A percentile compares a stretch with the other conserved stretches of the same genome.
These are phyloP conservation scores for Nicator chloris DNA, from an alignment of 2,113 vertebrate species.

Conservation along the genomic window DNA sequence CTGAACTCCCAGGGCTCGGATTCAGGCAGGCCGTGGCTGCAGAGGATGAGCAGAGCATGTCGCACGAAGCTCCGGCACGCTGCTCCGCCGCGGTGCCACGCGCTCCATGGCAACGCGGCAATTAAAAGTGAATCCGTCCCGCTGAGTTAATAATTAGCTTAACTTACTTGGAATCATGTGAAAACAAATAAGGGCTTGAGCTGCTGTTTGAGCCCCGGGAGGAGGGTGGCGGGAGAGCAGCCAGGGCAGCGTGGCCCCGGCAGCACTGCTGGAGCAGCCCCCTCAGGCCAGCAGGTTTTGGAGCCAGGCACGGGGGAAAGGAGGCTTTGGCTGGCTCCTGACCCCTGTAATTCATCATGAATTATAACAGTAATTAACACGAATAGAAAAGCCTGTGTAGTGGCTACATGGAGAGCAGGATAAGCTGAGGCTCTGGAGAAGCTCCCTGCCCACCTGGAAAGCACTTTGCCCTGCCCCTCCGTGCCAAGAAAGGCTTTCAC, in stretches of 20 bases:
- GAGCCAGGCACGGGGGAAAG: not conserved
- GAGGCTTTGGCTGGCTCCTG: not conserved
- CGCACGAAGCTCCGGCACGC: not conserved
- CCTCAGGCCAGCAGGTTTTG: not conserved
- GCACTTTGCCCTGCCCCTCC: not conserved
- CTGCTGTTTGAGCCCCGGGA: not conserved
- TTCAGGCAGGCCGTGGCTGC: not conserved
- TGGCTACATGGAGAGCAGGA: not conserved
- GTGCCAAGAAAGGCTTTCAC: not conserved
- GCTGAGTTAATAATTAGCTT: slow-evolving; percentile 58
- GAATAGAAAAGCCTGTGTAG: not conserved
- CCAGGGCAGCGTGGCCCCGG: not conserved
- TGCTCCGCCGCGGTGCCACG: not conserved
- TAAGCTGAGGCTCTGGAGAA: not conserved
- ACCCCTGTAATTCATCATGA: not conserved
- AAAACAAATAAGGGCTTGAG: slow-evolving; percentile 44
- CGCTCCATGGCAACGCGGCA: not conserved
- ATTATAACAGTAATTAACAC: not conserved
- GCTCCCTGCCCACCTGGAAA: not conserved
- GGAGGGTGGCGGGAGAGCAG: not conserved
- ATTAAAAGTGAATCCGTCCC: slow-evolving; percentile 52
- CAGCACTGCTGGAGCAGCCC: not conserved
- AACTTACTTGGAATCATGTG: slow-evolving; percentile 12
- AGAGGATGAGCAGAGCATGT: not conserved
- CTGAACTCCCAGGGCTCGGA: rapidly evolving